Evolutionary conservation across 2,797 vertebrate species (phyloP).

Genomic region (Etheostoma perlongum): DNA sequence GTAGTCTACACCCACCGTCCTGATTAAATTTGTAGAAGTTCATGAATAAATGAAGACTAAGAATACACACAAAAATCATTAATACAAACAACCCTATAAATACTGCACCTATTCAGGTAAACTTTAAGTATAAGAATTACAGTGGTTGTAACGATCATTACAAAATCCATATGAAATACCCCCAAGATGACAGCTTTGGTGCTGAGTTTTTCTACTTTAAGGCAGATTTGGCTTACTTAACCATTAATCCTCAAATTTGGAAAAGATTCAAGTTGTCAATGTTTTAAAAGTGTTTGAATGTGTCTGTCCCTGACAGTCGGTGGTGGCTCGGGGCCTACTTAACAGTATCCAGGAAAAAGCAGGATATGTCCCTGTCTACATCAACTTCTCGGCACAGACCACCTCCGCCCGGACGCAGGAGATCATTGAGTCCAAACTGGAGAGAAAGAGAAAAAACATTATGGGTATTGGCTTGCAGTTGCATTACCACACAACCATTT

Average conservation of each 20-base stretch:
- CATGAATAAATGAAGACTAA: neutral
- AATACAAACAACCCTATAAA: neutral
- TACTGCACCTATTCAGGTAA: neutral
- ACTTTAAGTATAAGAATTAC: neutral
- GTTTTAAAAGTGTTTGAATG: neutral
- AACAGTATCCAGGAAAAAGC: conserved; percentile 86
- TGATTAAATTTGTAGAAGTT: neutral
- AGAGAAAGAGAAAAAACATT: conserved; percentile 91
- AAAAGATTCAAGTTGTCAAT: neutral
- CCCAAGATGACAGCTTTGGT: neutral
- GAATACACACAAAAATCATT: neutral
- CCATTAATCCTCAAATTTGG: neutral
- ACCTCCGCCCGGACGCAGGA: conserved; percentile 90
- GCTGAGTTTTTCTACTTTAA: neutral
- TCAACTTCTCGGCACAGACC: conserved; percentile 91
- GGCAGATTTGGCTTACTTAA: neutral
- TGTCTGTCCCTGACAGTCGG: conserved; percentile 76
- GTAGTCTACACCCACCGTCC: neutral
- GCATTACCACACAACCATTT: neutral
- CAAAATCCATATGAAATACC: neutral
- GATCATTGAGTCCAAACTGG: conserved; percentile 91
- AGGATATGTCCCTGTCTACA: conserved; percentile 87
- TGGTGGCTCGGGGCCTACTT: conserved; percentile 88
- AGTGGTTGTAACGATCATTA: neutral
- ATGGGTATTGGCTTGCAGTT: conserved; percentile 72